Percentiles rank a stretch among this genome's conserved stretches.
phyloP scores from a whole-genome alignment of 35 echinoderm and acorn worm species.

The Apostichopus japonicus region DNA sequence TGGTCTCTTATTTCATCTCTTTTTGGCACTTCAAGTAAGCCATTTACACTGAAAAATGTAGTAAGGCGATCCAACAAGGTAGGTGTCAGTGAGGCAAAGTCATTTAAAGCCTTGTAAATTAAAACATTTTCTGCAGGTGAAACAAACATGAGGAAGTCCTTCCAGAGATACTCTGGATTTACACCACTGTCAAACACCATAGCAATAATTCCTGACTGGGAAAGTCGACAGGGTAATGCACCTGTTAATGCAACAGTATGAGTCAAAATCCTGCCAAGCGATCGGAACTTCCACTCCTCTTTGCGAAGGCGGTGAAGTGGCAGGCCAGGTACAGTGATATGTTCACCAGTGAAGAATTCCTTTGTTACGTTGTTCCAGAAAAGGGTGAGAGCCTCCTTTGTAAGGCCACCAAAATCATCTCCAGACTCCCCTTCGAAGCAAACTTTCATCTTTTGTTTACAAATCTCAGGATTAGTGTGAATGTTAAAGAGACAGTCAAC shows the following conservation, averaged over 20 bases:
- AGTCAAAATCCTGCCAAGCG: background rate
- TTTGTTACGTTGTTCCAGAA: background rate
- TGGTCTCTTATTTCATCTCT: background rate
- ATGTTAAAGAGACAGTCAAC: background rate
- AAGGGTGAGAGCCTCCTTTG: background rate
- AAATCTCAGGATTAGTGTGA: background rate
- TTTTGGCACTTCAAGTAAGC: background rate
- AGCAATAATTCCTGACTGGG: background rate
- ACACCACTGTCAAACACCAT: conserved; percentile 5
- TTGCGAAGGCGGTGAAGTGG: background rate
- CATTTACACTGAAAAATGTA: background rate
- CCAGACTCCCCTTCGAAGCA: background rate
- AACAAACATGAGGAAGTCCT: conserved; percentile 1
- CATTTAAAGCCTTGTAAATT: background rate
- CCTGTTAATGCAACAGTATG: background rate
- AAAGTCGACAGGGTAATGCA: background rate
- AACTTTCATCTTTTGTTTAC: conserved; percentile 2
- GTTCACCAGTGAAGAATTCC: background rate
- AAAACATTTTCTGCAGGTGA: background rate
- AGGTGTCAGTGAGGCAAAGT: conserved; percentile 2
- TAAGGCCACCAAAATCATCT: conserved; percentile 3
- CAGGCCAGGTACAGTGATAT: background rate
- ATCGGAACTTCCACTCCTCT: background rate
- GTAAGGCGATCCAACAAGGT: background rate
- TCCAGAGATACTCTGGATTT: background rate